Evolutionary conservation across 2,888 invertebrate genomes (phyloP), one percentile per base, ranked within the genome.

Genomic region (Rhingia rostrata): DNA sequence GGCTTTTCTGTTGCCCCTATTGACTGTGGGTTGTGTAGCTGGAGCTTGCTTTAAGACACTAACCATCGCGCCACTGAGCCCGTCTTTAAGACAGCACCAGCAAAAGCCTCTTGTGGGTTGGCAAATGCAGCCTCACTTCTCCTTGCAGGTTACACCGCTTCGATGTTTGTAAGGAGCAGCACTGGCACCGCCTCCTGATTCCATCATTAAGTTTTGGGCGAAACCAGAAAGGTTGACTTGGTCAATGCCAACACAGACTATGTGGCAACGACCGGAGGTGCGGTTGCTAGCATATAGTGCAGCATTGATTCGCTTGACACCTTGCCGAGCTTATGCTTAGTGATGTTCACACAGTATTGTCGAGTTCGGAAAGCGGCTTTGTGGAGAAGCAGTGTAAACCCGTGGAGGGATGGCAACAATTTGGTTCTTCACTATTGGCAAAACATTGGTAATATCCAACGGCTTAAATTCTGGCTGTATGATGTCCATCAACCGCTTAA

Each of bases 321-420:
- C 87, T 94, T 95, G 83, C 95, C 96, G 87, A 98, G 92, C 89
- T 95, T 94, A 90, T 95, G 94, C 80, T 96, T 94, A 0, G 97
- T 95, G 80, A 95, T 94, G 91, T 95, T n/a, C n/a, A 98, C 12
- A 98, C 92, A 0, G 98, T 97, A 91, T 97, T 97, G 60, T 97
- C 98, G 53, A 9, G 92, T 93, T 70, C 97, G 94, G 92, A 94
- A 99, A 0, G 98, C 98, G 7, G 97, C 98, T 90, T 95, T 95
- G 92, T 99, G 98, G 3, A 98, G 92, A 99, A 39, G 97, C 92
- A 4, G 96, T 94, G 72, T 94, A 94, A 61, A 94, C 95, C 93
- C 94, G 94, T 87, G 94, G 94, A 45, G 95, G 92, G 5, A 95
- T 91, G 3, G 93, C 91, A 64, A 94, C 94, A 86, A 96, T 91